These are phyloP conservation scores for Lycia hirtaria DNA, from an alignment of 2,888 invertebrate species.

Conservation along the genomic window DNA sequence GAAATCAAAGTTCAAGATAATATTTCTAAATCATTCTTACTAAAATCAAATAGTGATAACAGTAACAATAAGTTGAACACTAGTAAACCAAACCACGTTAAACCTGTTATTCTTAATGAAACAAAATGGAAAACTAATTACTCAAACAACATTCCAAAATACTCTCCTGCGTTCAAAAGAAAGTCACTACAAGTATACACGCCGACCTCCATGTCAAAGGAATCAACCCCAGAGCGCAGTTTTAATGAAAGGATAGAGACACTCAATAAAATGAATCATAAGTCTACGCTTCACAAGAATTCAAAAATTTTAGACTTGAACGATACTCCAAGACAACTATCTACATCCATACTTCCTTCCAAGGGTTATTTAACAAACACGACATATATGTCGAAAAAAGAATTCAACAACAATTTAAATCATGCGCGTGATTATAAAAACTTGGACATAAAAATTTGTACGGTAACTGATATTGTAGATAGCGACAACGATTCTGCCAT, in stretches of 20 bases:
- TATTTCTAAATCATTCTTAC: conserved; percentile 74
- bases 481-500: conserved; percentile 96
- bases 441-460: conserved; percentile 77
- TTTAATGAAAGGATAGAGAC: conserved; percentile 64
- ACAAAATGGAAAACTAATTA: conserved; percentile 76
- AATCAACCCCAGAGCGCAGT: conserved; percentile 78
- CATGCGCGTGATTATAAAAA: conserved; percentile 72
- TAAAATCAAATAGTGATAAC: conserved; percentile 64
- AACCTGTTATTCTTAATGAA: conserved; percentile 66
- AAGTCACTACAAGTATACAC: conserved; percentile 89
- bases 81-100: conserved; percentile 58
- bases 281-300: conserved; percentile 55
- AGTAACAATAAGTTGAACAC: conserved; percentile 56
- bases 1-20: conserved; percentile 92
- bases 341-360: conserved; percentile 49
- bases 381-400: conserved; percentile 56
- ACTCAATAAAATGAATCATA: conserved; percentile 59
- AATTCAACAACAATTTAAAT: conserved; percentile 63
- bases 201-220: conserved; percentile 74
- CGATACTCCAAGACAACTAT: conserved; percentile 51
- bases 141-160: conserved; percentile 88
- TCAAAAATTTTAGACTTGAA: conserved; percentile 62
- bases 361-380: conserved; percentile 50
- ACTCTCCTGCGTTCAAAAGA: conserved; percentile 93
- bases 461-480: conserved; percentile 85